A percentile compares a stretch with the other conserved stretches of the same genome.
phyloP scores from a whole-genome alignment of 2,888 invertebrate genomes.

The Coelopa pilipes region DNA sequence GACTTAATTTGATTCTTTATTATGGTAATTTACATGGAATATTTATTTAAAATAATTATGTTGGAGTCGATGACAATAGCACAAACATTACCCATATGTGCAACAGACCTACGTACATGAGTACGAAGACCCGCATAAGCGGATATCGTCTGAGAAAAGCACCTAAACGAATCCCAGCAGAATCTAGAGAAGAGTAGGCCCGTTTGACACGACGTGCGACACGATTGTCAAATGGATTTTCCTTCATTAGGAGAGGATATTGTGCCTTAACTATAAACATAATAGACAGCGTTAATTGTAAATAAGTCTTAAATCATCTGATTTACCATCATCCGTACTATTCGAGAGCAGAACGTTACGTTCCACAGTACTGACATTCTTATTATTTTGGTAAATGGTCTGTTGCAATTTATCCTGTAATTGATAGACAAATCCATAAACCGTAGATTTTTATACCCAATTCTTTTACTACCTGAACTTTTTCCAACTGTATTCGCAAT shows the following conservation, averaged over 20 bases:
- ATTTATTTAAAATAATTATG: constrained; percentile 42
- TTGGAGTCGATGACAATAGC: constrained; percentile 73
- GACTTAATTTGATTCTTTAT: too few species aligned
- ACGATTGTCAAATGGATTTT: constrained; percentile 80
- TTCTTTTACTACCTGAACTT: constrained; percentile 72
- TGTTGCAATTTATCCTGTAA: constrained; percentile 70
- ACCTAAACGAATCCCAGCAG: constrained; percentile 81
- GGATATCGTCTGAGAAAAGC: constrained; percentile 85
- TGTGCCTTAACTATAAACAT: constrained; percentile 71
- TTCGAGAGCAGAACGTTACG: constrained; percentile 69
- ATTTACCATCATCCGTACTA: constrained; percentile 75
- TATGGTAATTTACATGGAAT: too few species aligned
- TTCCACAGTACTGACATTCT: constrained; percentile 27
- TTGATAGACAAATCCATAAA: constrained; percentile 29
- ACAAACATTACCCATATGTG: constrained; percentile 87
- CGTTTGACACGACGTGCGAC: constrained; percentile 80
- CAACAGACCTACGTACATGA: constrained; percentile 85
- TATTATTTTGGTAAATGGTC: constrained; percentile 67
- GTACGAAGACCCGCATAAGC: constrained; percentile 81
- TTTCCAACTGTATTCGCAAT: constrained; percentile 83
- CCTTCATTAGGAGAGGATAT: constrained; percentile 77
- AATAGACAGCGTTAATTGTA: background rate
- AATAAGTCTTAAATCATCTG: background rate
- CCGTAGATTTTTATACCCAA: constrained; percentile 4
- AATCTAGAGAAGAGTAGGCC: constrained; percentile 80